Evolutionary conservation across 2,888 invertebrate species (phyloP).

Genomic region (Harpalus rufipes): DNA sequence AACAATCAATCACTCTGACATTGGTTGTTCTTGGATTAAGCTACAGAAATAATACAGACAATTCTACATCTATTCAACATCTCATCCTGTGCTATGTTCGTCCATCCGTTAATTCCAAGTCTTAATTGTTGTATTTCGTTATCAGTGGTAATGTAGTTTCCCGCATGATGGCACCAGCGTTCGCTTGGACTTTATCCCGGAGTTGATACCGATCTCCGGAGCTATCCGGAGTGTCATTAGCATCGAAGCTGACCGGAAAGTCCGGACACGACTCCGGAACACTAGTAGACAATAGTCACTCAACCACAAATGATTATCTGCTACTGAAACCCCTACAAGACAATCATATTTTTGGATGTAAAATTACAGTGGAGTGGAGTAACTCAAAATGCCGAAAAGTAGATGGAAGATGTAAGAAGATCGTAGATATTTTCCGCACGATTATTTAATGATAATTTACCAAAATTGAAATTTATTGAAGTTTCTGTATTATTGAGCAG

Average conservation of each 20-base stretch:
- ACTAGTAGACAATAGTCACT: not conserved
- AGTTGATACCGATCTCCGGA: slow-evolving; percentile 2
- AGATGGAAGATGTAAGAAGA: no score
- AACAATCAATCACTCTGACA: no score
- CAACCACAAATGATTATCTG: not conserved
- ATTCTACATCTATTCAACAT: no score
- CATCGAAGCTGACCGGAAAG: not conserved
- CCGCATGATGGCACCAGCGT: slow-evolving; percentile 21
- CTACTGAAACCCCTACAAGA: not conserved
- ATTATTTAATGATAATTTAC: no score
- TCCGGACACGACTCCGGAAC: not conserved
- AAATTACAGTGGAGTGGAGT: no score
- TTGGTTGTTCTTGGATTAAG: no score
- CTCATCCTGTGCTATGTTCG: not conserved
- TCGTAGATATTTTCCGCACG: no score
- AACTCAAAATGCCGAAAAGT: no score
- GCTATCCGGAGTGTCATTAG: not conserved
- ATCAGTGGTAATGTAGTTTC: slow-evolving; percentile 1
- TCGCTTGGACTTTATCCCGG: not conserved
- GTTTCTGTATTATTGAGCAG: no score
- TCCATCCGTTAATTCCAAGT: not conserved
- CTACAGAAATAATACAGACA: no score
- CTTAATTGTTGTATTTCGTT: not conserved
- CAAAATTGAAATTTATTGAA: no score
- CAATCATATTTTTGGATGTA: not conserved